Evolutionary conservation across 2,113 vertebrate genomes (phyloP).

Genomic region (Chitala chitala): DNA sequence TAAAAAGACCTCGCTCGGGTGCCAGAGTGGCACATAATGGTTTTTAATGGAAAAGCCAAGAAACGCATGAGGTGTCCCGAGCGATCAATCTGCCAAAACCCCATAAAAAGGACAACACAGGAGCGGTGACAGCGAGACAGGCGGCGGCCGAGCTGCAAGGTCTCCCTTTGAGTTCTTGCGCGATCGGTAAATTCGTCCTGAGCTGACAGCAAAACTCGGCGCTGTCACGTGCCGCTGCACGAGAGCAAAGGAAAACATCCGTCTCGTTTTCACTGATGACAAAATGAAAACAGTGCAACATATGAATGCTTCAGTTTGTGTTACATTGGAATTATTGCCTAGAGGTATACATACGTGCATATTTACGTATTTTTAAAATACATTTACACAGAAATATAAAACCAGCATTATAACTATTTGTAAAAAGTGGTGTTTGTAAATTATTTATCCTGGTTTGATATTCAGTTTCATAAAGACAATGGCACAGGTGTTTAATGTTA

Average conservation of each 20-base stretch:
- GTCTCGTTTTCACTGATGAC: neutral
- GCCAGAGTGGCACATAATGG: slow-evolving; percentile 27
- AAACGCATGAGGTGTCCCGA: slow-evolving; percentile 6
- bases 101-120: slow-evolving; percentile 25
- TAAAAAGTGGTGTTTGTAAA: too few species aligned
- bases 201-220: neutral
- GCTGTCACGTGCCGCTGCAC: too few species aligned
- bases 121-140: neutral
- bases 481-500: slow-evolving; percentile 25
- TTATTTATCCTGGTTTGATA: neutral
- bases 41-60: slow-evolving; percentile 18
- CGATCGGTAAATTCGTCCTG: slow-evolving; percentile 16
- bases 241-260: neutral
- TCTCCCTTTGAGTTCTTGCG: neutral
- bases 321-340: too few species aligned
- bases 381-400: too few species aligned
- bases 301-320: too few species aligned
- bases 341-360: too few species aligned
- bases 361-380: too few species aligned
- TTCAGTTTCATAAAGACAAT: neutral
- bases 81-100: slow-evolving; percentile 20
- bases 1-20: slow-evolving; percentile 37
- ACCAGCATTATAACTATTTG: too few species aligned
- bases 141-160: neutral
- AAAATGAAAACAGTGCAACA: neutral